phyloP scores from a whole-genome alignment of 2,113 vertebrate genomes.

The Mohoua ochrocephala region DNA sequence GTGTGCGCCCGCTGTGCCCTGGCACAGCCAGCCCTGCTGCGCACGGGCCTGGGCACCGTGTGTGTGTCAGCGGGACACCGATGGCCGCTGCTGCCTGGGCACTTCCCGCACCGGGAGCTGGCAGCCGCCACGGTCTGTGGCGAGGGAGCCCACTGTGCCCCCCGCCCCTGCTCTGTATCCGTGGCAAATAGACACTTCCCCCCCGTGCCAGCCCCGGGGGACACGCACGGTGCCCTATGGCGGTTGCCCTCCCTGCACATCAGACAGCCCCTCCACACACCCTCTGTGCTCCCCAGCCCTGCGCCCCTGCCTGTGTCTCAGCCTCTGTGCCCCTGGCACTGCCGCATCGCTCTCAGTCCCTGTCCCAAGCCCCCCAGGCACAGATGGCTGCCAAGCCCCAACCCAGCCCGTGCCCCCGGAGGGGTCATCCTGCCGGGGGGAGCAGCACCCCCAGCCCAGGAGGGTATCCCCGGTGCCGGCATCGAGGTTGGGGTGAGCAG shows the following conservation, averaged over 20 bases:
- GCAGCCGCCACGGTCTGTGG: not conserved
- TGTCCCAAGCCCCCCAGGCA: not conserved
- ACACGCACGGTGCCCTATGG: not conserved
- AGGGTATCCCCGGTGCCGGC: too few relatives aligned
- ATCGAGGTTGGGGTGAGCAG: not conserved
- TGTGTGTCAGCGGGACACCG: not conserved
- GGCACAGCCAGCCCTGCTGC: not conserved
- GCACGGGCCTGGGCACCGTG: not conserved
- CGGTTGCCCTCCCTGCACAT: not conserved
- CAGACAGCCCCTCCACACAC: not conserved
- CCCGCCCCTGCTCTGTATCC: rapidly evolving
- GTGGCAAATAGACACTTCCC: not conserved
- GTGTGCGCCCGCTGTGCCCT: rapidly evolving
- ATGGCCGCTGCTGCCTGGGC: rapidly evolving
- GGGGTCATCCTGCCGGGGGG: not conserved
- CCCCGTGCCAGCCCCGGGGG: too few relatives aligned
- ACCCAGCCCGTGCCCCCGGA: not conserved
- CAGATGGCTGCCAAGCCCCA: not conserved
- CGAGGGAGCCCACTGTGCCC: not conserved
- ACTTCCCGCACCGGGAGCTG: not conserved
- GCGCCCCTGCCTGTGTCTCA: too few relatives aligned
- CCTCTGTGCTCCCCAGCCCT: not conserved
- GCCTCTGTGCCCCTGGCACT: not conserved
- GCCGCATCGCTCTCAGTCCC: too few relatives aligned
- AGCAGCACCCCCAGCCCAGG: not conserved